Percentiles rank a stretch among this genome's conserved stretches.
Conservation (phyloP, 2,797 vertebrate genomes). For the Antennarius maculatus region DNA sequence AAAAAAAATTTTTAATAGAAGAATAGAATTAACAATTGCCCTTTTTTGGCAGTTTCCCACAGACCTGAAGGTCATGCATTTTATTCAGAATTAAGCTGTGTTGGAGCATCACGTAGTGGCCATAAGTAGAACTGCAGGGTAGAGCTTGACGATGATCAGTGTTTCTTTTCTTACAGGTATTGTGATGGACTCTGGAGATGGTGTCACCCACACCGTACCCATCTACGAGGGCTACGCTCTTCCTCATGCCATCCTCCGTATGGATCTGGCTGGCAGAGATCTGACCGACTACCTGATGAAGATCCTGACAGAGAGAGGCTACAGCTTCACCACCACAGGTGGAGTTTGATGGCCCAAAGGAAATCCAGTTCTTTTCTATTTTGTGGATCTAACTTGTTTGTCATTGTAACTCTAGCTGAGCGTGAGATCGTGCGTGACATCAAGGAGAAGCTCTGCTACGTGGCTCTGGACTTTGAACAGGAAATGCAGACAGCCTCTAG, state of each 20-base stretch:
- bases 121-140: not conserved
- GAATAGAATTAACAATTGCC: no score
- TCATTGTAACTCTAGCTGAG: constrained; percentile 69
- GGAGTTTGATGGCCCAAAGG: not conserved
- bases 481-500: constrained; percentile 81
- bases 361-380: no score
- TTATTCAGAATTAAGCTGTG: not conserved
- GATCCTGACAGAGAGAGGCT: constrained; percentile 88
- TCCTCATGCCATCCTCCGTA: constrained; percentile 83
- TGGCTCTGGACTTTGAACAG: constrained; percentile 84
- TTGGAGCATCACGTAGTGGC: not conserved
- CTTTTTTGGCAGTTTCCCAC: no score
- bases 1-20: no score
- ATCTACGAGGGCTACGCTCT: constrained; percentile 78
- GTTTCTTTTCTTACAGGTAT: constrained; percentile 47
- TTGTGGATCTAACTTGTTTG: not conserved
- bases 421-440: constrained; percentile 84
- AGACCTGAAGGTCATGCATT: no score
- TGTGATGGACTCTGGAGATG: constrained; percentile 70
- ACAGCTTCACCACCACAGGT: constrained; percentile 89
- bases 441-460: constrained; percentile 84
- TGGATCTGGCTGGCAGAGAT: constrained; percentile 78
- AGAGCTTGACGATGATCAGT: not conserved
- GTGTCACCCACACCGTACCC: constrained; percentile 79
- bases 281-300: constrained; percentile 81